Conservation (phyloP, 2,113 vertebrate species). For the Erythrolamprus reginae region DNA sequence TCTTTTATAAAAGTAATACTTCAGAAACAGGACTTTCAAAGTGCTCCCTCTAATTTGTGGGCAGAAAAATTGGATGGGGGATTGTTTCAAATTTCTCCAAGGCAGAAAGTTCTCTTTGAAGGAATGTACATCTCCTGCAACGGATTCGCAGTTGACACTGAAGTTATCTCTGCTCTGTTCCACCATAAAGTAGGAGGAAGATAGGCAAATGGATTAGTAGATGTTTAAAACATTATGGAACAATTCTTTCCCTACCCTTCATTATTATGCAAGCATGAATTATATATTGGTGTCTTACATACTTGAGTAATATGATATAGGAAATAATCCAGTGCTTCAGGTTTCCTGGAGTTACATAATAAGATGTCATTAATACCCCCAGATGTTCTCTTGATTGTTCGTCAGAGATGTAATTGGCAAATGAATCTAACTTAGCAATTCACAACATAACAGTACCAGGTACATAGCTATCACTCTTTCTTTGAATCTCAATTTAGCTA, state of each 20-base stretch:
- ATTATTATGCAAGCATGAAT: constrained; percentile 30
- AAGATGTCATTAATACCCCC: not conserved
- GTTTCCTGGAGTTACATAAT: not conserved
- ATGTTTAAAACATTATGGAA: constrained; percentile 20
- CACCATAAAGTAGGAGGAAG: not conserved
- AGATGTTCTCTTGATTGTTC: constrained; percentile 5
- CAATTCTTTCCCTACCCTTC: constrained; percentile 23
- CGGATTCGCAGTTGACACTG: not conserved
- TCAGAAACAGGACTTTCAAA: not conserved
- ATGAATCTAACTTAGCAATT: not conserved
- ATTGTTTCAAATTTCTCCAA: not conserved
- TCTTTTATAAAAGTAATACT: not conserved
- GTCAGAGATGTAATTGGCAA: constrained; percentile 15
- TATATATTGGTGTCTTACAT: constrained; percentile 37
- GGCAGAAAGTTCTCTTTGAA: not conserved
- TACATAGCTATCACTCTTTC: not conserved
- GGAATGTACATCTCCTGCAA: not conserved
- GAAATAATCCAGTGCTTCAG: not conserved
- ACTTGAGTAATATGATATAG: constrained; percentile 18
- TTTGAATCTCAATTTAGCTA: not conserved
- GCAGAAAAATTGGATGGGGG: not conserved
- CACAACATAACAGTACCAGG: not conserved
- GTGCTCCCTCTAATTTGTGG: not conserved
- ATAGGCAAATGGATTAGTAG: constrained; percentile 26
- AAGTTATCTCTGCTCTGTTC: not conserved